A percentile compares a stretch with the other conserved stretches of the same genome.
phyloP scores from a whole-genome alignment of 2,113 vertebrate species.

The Pelecanus crispus region DNA sequence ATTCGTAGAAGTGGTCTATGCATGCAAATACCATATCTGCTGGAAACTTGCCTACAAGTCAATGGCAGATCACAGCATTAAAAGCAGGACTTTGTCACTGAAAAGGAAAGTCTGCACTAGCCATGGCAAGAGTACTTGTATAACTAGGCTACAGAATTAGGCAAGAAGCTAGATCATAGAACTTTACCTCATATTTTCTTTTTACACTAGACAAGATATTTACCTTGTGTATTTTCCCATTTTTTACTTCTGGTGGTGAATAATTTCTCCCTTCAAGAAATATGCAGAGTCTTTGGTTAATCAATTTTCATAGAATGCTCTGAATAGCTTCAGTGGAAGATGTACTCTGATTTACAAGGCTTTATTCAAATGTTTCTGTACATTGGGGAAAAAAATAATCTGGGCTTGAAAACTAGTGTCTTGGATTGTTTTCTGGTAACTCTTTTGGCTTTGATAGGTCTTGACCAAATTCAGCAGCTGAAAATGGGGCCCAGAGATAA shows the following conservation, averaged over 20 bases:
- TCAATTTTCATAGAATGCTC: neutral
- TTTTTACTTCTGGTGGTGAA: neutral
- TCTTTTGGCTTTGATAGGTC: neutral
- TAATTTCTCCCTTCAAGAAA: neutral
- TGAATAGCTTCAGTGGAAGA: neutral
- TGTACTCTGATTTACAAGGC: neutral
- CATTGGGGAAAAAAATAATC: neutral
- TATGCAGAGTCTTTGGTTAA: neutral
- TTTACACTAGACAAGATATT: neutral
- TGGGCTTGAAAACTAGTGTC: neutral
- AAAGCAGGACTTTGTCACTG: neutral
- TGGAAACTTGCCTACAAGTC: neutral
- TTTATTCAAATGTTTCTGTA: neutral
- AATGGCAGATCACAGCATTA: neutral
- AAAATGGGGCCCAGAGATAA: neutral
- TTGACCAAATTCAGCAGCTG: neutral
- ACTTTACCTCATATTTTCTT: neutral
- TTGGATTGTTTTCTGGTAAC: neutral
- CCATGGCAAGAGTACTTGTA: neutral
- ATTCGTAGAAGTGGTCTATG: rapidly evolving
- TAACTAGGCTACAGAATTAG: neutral
- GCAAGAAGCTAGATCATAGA: neutral
- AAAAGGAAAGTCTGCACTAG: neutral
- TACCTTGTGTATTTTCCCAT: neutral
- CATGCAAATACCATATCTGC: neutral